Percentiles rank a stretch among this genome's conserved stretches.
Evolutionary conservation across 2,888 invertebrate species (phyloP).

Genomic region (Epinotia nisella): DNA sequence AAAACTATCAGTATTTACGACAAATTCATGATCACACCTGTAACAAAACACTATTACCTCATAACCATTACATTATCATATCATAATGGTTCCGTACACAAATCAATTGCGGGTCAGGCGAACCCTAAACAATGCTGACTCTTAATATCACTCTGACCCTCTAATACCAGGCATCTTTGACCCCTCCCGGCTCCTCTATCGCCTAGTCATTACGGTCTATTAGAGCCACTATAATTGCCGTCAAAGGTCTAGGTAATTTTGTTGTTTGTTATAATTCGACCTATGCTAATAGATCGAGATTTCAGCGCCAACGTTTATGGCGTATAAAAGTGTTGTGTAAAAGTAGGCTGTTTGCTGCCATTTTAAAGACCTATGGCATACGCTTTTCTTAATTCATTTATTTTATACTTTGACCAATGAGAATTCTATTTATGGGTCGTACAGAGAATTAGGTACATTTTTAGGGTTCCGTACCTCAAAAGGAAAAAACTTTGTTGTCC

Average conservation of each 20-base stretch:
- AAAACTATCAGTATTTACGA: no score
- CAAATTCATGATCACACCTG: constrained; percentile 8
- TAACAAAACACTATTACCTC: constrained; percentile 10
- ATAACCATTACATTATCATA: constrained; percentile 54
- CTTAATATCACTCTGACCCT: constrained; percentile 42
- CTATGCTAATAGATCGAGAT: constrained; percentile 38
- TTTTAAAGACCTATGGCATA: neutral
- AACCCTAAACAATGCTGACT: constrained; percentile 53
- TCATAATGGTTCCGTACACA: constrained; percentile 49
- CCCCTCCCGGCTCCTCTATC: constrained; percentile 41
- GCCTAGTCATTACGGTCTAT: constrained; percentile 39
- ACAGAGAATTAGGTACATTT: no score
- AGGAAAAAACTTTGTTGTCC: no score
- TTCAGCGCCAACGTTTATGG: constrained; percentile 19
- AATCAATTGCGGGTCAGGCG: constrained; percentile 44
- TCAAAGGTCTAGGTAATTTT: constrained; percentile 43
- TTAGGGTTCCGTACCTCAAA: no score
- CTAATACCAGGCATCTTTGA: constrained; percentile 47
- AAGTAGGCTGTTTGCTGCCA: neutral
- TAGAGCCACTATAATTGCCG: constrained; percentile 41
- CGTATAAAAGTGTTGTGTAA: neutral
- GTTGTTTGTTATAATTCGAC: constrained; percentile 38
- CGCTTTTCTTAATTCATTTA: neutral
- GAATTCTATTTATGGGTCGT: no score
- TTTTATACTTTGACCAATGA: no score